phyloP scores from a whole-genome alignment of 2,113 vertebrate genomes.

The Siniperca knerii region DNA sequence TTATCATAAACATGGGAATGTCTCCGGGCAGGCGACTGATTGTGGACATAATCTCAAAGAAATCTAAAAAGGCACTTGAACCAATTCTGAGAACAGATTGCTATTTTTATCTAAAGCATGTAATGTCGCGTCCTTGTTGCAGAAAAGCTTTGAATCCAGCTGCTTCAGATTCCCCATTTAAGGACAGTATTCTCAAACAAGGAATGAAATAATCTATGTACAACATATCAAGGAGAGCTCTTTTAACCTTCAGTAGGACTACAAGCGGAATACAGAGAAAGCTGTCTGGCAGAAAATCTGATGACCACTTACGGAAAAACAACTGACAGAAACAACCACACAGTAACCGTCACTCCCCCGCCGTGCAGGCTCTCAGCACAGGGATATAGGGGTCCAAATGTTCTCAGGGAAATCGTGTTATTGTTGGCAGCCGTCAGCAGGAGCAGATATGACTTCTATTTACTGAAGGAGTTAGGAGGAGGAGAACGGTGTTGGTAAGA shows the following conservation, averaged over 20 bases:
- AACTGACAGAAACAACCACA: conserved; percentile 21
- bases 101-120: conserved; percentile 47
- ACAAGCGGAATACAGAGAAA: conserved; percentile 3
- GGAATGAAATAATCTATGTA: background rate
- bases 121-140: conserved; percentile 2
- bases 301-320: conserved; percentile 29
- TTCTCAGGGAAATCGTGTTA: conserved; percentile 61
- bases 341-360: conserved; percentile 2
- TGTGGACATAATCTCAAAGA: conserved; percentile 27
- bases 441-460: conserved; percentile 50
- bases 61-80: conserved; percentile 43
- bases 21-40: conserved; percentile 9
- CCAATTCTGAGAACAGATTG: conserved; percentile 47
- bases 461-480: conserved; percentile 43
- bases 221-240: background rate
- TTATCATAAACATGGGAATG: conserved; percentile 8
- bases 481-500: conserved; percentile 14
- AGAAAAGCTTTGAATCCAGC: conserved; percentile 13
- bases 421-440: conserved; percentile 60
- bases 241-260: conserved; percentile 1
- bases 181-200: background rate
- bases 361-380: conserved; percentile 6
- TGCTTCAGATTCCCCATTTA: conserved; percentile 11
- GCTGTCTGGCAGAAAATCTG: conserved; percentile 1
- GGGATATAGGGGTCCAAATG: conserved; percentile 41